A percentile compares a stretch with the other conserved stretches of the same genome.
Evolutionary conservation across 2,113 vertebrate genomes (phyloP).

Genomic region (Girardinichthys multiradiatus): DNA sequence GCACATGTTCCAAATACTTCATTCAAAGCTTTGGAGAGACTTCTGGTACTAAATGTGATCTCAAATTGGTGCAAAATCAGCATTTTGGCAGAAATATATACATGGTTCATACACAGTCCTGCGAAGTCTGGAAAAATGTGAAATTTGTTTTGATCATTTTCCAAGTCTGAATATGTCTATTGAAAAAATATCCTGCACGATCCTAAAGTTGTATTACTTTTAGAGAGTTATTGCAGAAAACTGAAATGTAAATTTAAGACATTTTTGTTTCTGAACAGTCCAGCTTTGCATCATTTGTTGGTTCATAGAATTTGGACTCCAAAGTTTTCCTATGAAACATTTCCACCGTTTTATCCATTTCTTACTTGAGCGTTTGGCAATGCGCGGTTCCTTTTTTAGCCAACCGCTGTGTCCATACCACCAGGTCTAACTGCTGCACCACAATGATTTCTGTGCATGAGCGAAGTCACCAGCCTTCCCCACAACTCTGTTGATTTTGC

Average conservation of each 20-base stretch:
- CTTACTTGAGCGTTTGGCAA: slow-evolving; percentile 43
- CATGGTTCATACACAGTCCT: not conserved
- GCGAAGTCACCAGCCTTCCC: slow-evolving; percentile 56
- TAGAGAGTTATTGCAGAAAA: not conserved
- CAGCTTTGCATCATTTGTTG: slow-evolving; percentile 18
- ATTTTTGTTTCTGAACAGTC: no score
- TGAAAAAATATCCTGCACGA: not conserved
- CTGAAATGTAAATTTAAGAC: no score
- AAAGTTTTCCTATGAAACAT: slow-evolving; percentile 33
- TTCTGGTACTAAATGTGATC: not conserved
- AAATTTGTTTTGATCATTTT: no score
- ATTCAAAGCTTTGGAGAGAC: not conserved
- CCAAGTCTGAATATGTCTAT: not conserved
- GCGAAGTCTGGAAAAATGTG: not conserved
- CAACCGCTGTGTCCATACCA: slow-evolving; percentile 58
- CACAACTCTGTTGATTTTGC: slow-evolving; percentile 39
- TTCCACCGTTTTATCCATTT: slow-evolving; percentile 9
- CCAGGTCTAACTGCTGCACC: slow-evolving; percentile 45
- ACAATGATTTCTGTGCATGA: slow-evolving; percentile 57
- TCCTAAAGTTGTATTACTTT: not conserved
- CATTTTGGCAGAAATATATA: not conserved
- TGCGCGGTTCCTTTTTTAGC: slow-evolving; percentile 55
- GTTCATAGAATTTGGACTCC: slow-evolving; percentile 44
- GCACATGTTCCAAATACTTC: not conserved
- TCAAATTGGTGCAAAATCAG: not conserved